Percentiles rank a stretch among this genome's conserved stretches.
phyloP scores from a whole-genome alignment of 2,113 vertebrate genomes.

The Anarrhichthys ocellatus region DNA sequence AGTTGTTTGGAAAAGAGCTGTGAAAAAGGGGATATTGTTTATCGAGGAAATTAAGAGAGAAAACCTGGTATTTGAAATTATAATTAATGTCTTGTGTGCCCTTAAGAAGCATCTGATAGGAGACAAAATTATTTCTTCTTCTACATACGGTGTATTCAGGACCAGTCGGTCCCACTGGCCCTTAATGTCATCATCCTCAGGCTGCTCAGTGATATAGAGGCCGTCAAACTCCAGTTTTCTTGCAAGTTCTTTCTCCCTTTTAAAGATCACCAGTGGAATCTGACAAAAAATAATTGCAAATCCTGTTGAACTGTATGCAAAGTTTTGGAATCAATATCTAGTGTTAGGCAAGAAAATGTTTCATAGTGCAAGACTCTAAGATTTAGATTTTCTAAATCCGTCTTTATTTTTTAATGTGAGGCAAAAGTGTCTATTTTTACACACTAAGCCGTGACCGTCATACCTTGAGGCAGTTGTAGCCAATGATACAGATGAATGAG shows the following conservation, averaged over 20 bases:
- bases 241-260: slow-evolving; percentile 93
- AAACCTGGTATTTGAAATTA: not conserved
- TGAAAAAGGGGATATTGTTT: slow-evolving; percentile 13
- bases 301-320: not conserved
- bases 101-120: not conserved
- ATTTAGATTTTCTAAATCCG: not conserved
- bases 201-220: slow-evolving; percentile 93
- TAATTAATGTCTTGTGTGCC: not conserved
- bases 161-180: slow-evolving; percentile 95
- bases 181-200: slow-evolving; percentile 93
- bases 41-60: not conserved
- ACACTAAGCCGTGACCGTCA: slow-evolving; percentile 11
- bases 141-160: slow-evolving; percentile 90
- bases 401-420: not conserved
- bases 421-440: not conserved
- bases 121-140: not conserved
- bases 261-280: slow-evolving; percentile 95
- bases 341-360: not conserved
- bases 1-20: slow-evolving; percentile 94
- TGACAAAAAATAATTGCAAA: slow-evolving; percentile 53
- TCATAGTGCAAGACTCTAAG: not conserved
- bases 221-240: slow-evolving; percentile 95
- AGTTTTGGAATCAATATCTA: not conserved
- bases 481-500: slow-evolving; percentile 95
- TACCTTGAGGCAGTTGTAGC: slow-evolving; percentile 96